Evolutionary conservation across 2,888 invertebrate genomes (phyloP).

Genomic region (Tipula unca): DNA sequence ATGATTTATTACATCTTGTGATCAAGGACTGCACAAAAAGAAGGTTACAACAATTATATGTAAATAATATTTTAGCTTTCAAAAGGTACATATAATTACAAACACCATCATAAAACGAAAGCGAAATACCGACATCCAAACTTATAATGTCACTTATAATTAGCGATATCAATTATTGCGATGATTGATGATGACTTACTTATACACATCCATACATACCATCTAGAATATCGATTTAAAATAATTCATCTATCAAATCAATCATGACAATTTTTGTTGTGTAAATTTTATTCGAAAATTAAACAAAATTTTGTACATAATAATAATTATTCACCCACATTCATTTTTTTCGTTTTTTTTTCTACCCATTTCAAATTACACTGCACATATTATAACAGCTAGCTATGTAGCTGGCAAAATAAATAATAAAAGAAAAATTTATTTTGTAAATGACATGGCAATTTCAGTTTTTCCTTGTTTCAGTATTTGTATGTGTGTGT

Average conservation of each 20-base stretch:
- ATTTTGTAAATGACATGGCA: constrained; percentile 10
- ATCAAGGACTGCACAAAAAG: not conserved
- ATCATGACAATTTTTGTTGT: not conserved
- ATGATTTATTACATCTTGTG: not conserved
- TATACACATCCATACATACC: not conserved
- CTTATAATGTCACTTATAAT: not conserved
- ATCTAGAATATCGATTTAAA: not conserved
- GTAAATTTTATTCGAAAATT: not conserved
- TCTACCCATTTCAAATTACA: not conserved
- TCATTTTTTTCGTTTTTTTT: not conserved
- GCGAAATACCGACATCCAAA: not conserved
- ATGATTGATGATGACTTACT: not conserved
- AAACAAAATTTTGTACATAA: not conserved
- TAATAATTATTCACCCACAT: not conserved
- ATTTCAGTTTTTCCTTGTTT: not conserved
- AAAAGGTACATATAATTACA: not conserved
- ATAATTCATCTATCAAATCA: not conserved
- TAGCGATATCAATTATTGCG: not conserved
- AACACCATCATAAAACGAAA: not conserved
- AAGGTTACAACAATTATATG: not conserved
- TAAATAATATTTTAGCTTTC: not conserved
- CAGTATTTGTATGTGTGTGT: not conserved
- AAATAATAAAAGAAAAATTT: not conserved
- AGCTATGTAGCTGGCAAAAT: not conserved
- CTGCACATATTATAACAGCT: not conserved